Conservation (phyloP, 2,113 vertebrate genomes). For the Antechinus stuartii region DNA sequence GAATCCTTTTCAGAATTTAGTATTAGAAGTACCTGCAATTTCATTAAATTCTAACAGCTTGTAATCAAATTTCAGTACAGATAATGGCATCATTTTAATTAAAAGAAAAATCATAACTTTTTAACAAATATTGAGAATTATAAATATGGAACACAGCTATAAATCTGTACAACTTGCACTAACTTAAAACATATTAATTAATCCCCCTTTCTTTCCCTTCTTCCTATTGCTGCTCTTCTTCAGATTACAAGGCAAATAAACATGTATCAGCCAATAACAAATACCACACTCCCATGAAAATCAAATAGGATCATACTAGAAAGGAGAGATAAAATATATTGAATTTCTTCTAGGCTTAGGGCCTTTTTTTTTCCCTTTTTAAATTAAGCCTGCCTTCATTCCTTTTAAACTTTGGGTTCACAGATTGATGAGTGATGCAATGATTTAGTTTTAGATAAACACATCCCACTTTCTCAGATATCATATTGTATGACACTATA, state of each 20-base stretch:
- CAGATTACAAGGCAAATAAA: slow-evolving; percentile 46
- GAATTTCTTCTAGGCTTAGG: slow-evolving; percentile 9
- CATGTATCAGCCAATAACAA: slow-evolving; percentile 27
- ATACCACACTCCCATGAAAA: slow-evolving; percentile 8
- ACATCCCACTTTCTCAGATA: slow-evolving; percentile 27
- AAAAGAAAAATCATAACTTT: not conserved
- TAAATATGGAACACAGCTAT: slow-evolving; percentile 16
- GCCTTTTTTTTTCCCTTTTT: slow-evolving; percentile 4
- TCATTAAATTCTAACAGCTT: slow-evolving; percentile 6
- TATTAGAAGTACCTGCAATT: slow-evolving; percentile 36
- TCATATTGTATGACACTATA: not conserved
- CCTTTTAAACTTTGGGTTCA: slow-evolving; percentile 24
- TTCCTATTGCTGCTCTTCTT: not conserved
- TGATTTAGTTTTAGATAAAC: slow-evolving; percentile 30
- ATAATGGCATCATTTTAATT: slow-evolving; percentile 1
- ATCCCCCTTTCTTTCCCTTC: slow-evolving; percentile 4
- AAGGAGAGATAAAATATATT: slow-evolving; percentile 10
- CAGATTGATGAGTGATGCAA: slow-evolving; percentile 28
- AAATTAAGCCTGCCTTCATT: not conserved
- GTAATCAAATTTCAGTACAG: slow-evolving; percentile 31
- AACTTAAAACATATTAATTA: slow-evolving; percentile 35
- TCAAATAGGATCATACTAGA: slow-evolving; percentile 12
- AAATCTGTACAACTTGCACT: slow-evolving; percentile 33
- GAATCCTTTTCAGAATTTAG: slow-evolving; percentile 43
- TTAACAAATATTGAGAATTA: slow-evolving; percentile 9